These are phyloP conservation scores for Oxygymnocypris stewartii DNA, from an alignment of 2,113 vertebrate genomes.

Conservation along the genomic window DNA sequence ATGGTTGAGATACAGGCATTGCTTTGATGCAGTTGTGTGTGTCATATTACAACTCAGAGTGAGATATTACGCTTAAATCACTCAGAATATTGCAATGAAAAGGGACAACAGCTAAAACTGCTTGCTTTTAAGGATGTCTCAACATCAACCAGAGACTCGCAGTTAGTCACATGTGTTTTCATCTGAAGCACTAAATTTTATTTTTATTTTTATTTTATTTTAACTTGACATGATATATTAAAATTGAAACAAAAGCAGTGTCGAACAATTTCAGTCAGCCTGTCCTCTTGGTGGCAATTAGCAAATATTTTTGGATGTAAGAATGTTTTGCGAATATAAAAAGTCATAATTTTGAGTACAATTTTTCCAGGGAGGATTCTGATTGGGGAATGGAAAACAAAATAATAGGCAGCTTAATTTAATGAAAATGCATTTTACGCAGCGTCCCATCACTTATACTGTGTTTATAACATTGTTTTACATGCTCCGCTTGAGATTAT, in stretches of 20 bases:
- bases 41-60: conserved; percentile 5
- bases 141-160: background rate
- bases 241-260: background rate
- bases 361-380: conserved; percentile 74
- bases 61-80: conserved; percentile 19
- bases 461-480: conserved; percentile 18
- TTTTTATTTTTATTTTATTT: background rate
- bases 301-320: conserved; percentile 74
- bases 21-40: conserved; percentile 15
- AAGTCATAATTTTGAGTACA: conserved; percentile 76
- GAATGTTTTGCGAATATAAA: conserved; percentile 74
- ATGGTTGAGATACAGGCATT: conserved; percentile 19
- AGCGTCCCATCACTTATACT: conserved; percentile 7
- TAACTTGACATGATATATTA: background rate
- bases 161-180: background rate
- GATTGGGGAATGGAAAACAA: conserved; percentile 71
- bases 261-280: background rate
- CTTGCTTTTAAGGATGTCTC: conserved; percentile 4
- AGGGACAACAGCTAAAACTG: conserved; percentile 1
- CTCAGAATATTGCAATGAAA: conserved; percentile 7
- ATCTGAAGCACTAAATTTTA: background rate
- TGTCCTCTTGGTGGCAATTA: conserved; percentile 69
- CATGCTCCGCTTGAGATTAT: conserved; percentile 41
- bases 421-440: conserved; percentile 71
- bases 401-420: conserved; percentile 64